phyloP scores from a whole-genome alignment of 2,797 vertebrate genomes.

The Melanotaenia pygmaea region DNA sequence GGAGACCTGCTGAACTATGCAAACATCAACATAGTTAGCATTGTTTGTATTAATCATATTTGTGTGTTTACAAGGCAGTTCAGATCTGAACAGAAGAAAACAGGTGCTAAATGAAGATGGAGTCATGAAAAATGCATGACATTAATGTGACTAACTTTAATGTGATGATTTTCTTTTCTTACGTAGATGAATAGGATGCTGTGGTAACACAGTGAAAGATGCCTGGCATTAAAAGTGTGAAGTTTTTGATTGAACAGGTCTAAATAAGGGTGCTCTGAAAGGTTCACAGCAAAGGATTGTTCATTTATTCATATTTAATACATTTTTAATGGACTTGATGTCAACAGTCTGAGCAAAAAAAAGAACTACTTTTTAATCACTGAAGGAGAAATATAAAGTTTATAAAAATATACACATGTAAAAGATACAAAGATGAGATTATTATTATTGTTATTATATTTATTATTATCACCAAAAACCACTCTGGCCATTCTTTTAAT shows the following conservation, averaged over 20 bases:
- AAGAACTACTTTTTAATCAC: too few species aligned
- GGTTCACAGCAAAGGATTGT: neutral
- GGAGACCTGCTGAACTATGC: constrained; percentile 29
- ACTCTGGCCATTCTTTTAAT: too few species aligned
- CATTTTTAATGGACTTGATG: neutral
- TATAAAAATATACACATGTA: too few species aligned
- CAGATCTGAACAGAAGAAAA: constrained; percentile 54
- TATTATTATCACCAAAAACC: too few species aligned
- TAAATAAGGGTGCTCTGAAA: neutral
- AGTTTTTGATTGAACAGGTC: neutral
- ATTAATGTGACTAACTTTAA: neutral
- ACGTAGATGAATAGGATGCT: neutral
- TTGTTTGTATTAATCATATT: constrained; percentile 43
- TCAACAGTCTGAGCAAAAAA: neutral
- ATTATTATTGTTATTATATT: too few species aligned
- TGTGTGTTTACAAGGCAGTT: constrained; percentile 51
- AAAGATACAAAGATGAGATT: too few species aligned
- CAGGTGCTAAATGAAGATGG: constrained; percentile 26
- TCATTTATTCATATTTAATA: neutral
- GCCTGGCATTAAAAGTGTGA: neutral
- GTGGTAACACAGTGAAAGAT: neutral
- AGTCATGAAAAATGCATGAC: constrained; percentile 40
- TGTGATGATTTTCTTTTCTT: constrained; percentile 11
- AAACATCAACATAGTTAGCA: constrained; percentile 38
- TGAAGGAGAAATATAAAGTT: too few species aligned